Conservation (phyloP, 37 sponge, comb jelly and placozoan species). For the Dysidea cf. avara region DNA sequence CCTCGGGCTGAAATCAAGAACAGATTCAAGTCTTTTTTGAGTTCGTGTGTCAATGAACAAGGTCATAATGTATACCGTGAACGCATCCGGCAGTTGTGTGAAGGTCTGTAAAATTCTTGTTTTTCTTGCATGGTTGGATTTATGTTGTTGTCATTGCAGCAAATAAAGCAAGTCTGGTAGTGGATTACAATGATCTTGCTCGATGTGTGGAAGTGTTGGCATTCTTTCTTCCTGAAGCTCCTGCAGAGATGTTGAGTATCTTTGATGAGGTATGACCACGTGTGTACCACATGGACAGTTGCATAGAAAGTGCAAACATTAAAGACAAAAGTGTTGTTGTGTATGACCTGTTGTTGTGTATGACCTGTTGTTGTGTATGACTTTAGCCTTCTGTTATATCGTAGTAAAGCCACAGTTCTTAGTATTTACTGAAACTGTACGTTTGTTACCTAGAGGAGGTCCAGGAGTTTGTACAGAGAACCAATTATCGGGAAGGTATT, state of each 20-base stretch:
- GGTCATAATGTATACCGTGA: slow-evolving; percentile 86
- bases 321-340: too few relatives aligned
- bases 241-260: slow-evolving; percentile 92
- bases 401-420: too few relatives aligned
- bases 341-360: too few relatives aligned
- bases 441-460: too few relatives aligned
- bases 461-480: too few relatives aligned
- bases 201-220: slow-evolving; percentile 82
- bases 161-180: slow-evolving; percentile 90
- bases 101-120: slow-evolving; percentile 60
- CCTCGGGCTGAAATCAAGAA: slow-evolving; percentile 96
- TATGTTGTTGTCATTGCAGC: slow-evolving; percentile 19
- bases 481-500: too few relatives aligned
- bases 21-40: slow-evolving; percentile 91
- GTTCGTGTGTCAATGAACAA: slow-evolving; percentile 80
- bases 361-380: too few relatives aligned
- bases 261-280: slow-evolving; percentile 88
- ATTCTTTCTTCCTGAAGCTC: slow-evolving; percentile 99
- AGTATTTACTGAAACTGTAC: too few relatives aligned
- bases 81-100: slow-evolving; percentile 96
- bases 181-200: slow-evolving; percentile 91
- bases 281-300: neutral
- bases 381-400: too few relatives aligned
- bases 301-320: too few relatives aligned
- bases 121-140: neutral